Conservation (phyloP, 2,797 vertebrate genomes). For the Ctenopoma multispine region DNA sequence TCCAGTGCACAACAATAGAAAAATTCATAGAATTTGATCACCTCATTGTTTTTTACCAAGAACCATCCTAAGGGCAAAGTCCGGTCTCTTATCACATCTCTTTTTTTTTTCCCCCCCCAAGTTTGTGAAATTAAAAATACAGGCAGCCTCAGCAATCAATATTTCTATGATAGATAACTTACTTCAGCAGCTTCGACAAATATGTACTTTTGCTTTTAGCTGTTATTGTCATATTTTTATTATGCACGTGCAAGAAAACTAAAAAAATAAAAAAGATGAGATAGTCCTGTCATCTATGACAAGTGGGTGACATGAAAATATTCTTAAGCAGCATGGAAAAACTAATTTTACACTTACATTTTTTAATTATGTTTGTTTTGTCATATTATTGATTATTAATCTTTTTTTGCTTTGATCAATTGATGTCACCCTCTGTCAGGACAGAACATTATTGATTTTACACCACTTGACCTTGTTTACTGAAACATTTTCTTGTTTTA, state of each 20-base stretch:
- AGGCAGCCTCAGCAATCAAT: not conserved
- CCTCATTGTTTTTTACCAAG: not conserved
- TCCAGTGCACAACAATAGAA: not conserved
- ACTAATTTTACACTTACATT: slow-evolving; percentile 6
- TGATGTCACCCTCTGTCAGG: slow-evolving; percentile 56
- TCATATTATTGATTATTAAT: slow-evolving; percentile 59
- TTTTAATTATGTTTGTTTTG: slow-evolving; percentile 39
- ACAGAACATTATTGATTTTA: slow-evolving; percentile 60
- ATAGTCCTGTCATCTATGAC: not conserved
- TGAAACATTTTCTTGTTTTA: slow-evolving; percentile 46
- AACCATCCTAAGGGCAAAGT: not conserved
- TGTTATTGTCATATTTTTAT: not conserved
- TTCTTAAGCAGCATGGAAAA: not conserved
- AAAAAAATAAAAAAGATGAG: not conserved
- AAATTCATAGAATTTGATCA: not conserved
- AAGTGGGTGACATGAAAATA: not conserved
- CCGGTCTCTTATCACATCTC: not conserved
- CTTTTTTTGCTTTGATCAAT: slow-evolving; percentile 63
- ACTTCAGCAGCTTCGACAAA: not conserved
- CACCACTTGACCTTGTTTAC: slow-evolving; percentile 66
- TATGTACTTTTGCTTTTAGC: not conserved
- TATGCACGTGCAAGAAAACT: not conserved
- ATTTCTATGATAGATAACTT: not conserved
- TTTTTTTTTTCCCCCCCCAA: not conserved
- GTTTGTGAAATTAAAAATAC: not conserved